Evolutionary conservation across 2,113 vertebrate species (phyloP).

Genomic region (Plecotus auritus): DNA sequence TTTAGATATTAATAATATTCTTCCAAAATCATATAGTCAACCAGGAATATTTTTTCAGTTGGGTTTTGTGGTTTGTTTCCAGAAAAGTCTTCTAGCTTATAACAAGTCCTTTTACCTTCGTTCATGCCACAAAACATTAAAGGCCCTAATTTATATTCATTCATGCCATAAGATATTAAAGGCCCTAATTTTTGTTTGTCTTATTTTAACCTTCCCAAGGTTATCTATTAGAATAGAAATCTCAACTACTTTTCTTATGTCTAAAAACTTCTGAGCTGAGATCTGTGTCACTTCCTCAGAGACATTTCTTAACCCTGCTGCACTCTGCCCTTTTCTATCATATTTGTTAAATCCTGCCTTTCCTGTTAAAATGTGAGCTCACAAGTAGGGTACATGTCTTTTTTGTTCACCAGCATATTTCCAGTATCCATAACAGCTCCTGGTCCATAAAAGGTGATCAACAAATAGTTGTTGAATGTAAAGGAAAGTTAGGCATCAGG

Average conservation of each 20-base stretch:
- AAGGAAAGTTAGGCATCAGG: not conserved
- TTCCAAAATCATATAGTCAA: not conserved
- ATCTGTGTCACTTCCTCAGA: not conserved
- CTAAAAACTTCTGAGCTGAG: not conserved
- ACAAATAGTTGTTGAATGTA: not conserved
- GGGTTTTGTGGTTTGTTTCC: not conserved
- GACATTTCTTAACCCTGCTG: not conserved
- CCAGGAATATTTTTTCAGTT: not conserved
- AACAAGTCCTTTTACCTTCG: not conserved
- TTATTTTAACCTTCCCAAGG: not conserved
- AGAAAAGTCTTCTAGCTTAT: not conserved
- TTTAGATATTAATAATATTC: not conserved
- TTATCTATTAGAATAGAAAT: not conserved
- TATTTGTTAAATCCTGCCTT: not conserved
- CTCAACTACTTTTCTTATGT: not conserved
- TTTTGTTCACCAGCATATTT: not conserved
- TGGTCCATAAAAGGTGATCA: not conserved
- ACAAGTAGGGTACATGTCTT: not conserved
- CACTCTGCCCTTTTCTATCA: not conserved
- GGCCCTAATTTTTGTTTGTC: not conserved
- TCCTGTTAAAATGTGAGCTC: not conserved
- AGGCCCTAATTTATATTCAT: not conserved
- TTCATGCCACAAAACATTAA: not conserved
- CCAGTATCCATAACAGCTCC: not conserved
- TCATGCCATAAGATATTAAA: not conserved